Evolutionary conservation across 30 jellyfish, hydroid and myxozoan genomes (phyloP).

Genomic region (Turritopsis dohrnii): DNA sequence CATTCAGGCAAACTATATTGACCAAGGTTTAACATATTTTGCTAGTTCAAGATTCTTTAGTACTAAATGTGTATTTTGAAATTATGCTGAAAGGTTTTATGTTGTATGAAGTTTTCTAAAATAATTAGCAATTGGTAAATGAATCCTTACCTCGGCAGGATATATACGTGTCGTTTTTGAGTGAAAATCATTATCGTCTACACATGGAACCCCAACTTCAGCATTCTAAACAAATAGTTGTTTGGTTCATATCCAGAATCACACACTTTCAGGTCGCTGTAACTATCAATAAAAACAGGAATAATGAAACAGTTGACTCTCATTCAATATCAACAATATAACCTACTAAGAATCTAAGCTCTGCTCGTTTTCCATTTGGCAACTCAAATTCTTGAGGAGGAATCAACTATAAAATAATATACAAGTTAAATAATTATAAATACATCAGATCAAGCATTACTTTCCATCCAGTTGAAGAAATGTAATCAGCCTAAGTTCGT

Average conservation of each 20-base stretch:
- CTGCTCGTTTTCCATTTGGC: constrained; percentile 74
- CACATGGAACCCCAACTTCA: constrained; percentile 65
- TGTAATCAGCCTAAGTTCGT: no score
- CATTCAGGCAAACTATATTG: neutral
- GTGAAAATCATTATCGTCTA: constrained; percentile 68
- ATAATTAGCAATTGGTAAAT: no score
- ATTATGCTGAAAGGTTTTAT: no score
- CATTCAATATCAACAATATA: no score
- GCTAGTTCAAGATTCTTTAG: neutral
- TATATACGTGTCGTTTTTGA: constrained; percentile 42
- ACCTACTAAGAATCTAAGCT: constrained; percentile 55
- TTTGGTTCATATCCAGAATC: no score
- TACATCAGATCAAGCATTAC: no score
- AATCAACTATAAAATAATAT: constrained; percentile 31
- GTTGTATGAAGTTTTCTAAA: no score
- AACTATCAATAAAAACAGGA: neutral
- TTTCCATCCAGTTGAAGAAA: no score
- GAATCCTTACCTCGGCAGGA: constrained; percentile 76
- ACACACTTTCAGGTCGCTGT: no score
- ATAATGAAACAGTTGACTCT: neutral
- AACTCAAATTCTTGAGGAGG: constrained; percentile 71
- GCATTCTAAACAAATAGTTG: constrained; percentile 54
- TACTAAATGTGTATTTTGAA: neutral
- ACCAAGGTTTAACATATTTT: neutral
- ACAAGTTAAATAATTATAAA: neutral